Percentiles rank a stretch among this genome's conserved stretches.
Evolutionary conservation across 2,797 vertebrate species (phyloP).

Genomic region (Peromyscus attwateri): DNA sequence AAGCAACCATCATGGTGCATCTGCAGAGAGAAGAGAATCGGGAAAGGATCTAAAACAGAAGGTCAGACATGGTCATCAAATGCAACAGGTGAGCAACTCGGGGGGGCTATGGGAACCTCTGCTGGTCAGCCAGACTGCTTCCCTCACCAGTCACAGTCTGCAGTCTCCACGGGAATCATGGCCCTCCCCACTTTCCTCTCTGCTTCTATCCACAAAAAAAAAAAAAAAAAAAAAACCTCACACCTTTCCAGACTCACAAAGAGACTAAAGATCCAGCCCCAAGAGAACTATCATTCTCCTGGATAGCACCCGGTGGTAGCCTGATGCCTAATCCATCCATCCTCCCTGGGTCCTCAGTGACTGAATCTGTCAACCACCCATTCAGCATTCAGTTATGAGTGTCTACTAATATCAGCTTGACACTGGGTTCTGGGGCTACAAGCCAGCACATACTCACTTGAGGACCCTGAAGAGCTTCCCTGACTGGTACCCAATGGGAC

Average conservation of each 20-base stretch:
- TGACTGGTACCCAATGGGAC: not conserved
- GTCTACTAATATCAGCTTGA: not conserved
- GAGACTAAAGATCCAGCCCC: not conserved
- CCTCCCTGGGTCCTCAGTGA: not conserved
- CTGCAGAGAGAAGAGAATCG: not conserved
- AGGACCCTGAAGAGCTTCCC: not conserved
- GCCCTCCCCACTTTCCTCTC: not conserved
- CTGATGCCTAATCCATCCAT: not conserved
- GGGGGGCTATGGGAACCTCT: not conserved
- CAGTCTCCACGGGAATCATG: not conserved
- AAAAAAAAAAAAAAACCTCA: fast-evolving
- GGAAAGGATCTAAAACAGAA: not conserved
- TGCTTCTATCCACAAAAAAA: not conserved
- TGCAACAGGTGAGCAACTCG: not conserved
- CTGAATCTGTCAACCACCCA: not conserved
- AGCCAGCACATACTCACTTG: not conserved
- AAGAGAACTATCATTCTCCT: not conserved
- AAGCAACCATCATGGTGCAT: not conserved
- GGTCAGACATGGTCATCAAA: not conserved
- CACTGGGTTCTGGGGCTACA: not conserved
- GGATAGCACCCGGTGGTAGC: not conserved
- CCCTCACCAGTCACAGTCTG: not conserved
- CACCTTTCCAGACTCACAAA: not conserved
- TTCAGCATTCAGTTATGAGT: not conserved
- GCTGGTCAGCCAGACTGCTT: not conserved